These are phyloP conservation scores for Morbakka virulenta DNA, from an alignment of 30 jellyfish, hydroid and myxozoan species.

Conservation along the genomic window DNA sequence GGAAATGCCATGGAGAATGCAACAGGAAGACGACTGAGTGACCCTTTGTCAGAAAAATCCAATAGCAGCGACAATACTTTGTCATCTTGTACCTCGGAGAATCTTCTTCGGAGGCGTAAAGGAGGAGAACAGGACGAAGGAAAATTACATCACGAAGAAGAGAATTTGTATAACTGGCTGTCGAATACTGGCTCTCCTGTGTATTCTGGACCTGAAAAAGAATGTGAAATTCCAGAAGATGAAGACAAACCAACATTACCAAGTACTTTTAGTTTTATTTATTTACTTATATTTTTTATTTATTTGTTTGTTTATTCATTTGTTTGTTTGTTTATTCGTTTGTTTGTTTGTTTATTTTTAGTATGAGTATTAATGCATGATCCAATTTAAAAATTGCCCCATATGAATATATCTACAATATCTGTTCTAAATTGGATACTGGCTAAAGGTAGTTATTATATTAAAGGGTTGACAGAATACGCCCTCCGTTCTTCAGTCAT, in stretches of 20 bases:
- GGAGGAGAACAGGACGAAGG: neutral
- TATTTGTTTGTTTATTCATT: too few species aligned
- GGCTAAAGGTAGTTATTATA: too few species aligned
- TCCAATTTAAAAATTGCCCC: too few species aligned
- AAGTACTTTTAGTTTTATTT: neutral
- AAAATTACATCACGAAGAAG: neutral
- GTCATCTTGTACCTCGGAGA: neutral
- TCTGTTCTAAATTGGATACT: too few species aligned
- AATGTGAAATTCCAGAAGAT: neutral
- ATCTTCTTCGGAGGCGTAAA: neutral
- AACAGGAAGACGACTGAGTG: neutral
- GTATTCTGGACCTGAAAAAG: neutral
- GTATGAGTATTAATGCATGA: too few species aligned
- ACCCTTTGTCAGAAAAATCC: neutral
- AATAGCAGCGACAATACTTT: neutral
- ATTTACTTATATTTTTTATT: too few species aligned
- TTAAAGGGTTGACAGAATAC: too few species aligned
- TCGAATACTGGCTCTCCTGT: conserved; percentile 61
- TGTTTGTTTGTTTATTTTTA: too few species aligned
- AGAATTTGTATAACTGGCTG: conserved; percentile 62
- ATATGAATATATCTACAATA: too few species aligned
- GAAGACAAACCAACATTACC: neutral
- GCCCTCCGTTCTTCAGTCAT: too few species aligned
- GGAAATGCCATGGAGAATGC: neutral
- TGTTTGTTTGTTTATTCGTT: too few species aligned